These are phyloP conservation scores for Gallinago stenura DNA, from an alignment of 2,797 vertebrate genomes.

Conservation along the genomic window DNA sequence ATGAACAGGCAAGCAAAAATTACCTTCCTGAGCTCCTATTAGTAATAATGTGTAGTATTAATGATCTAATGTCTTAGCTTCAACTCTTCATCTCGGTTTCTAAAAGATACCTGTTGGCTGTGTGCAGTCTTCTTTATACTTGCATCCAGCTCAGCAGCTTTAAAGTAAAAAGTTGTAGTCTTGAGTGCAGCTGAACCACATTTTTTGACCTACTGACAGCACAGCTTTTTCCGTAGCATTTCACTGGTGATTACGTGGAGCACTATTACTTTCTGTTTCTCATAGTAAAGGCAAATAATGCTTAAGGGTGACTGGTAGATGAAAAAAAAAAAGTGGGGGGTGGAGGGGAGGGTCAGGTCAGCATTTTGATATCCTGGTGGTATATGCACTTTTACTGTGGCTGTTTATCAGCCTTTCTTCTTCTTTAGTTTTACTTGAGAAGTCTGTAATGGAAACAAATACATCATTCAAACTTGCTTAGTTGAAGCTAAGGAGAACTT, in stretches of 20 bases:
- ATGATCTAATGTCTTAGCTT: constrained; percentile 22
- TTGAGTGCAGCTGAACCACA: neutral
- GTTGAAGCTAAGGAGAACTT: neutral
- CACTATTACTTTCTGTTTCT: neutral
- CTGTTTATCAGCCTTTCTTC: neutral
- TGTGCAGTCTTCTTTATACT: neutral
- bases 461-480: neutral
- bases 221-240: neutral
- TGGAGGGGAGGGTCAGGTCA: rapidly evolving
- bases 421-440: neutral
- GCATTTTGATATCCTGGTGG: neutral
- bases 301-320: neutral
- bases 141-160: neutral
- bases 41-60: neutral
- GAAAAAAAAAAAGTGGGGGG: neutral
- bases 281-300: neutral
- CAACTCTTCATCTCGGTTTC: neutral
- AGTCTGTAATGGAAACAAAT: neutral
- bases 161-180: neutral
- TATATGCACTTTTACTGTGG: neutral
- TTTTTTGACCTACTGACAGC: neutral
- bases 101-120: neutral
- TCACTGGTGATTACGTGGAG: neutral
- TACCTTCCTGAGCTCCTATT: constrained; percentile 4
- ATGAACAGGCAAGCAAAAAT: constrained; percentile 34